Conservation (phyloP, 1,140 invertebrate genomes). For the Xylocopa sonorina region DNA sequence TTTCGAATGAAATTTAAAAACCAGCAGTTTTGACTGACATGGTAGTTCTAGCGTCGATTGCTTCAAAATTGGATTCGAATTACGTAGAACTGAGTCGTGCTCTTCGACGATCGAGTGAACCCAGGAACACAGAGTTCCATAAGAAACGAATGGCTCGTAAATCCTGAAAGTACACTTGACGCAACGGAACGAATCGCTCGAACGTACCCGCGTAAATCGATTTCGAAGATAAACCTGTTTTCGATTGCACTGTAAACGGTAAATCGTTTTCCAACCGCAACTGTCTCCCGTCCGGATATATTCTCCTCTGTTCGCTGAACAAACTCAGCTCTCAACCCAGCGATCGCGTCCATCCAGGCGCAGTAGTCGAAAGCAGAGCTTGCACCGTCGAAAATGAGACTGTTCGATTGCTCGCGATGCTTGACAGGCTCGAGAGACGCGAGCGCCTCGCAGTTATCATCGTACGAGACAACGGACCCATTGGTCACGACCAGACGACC, state of each 20-base stretch:
- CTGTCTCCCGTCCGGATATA: background rate
- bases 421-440: constrained; percentile 50
- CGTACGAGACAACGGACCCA: constrained; percentile 69
- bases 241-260: background rate
- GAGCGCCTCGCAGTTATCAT: constrained; percentile 19
- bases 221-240: background rate
- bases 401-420: constrained; percentile 76
- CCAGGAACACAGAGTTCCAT: no score
- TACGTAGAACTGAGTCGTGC: no score
- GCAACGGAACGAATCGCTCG: background rate
- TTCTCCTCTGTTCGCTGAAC: background rate
- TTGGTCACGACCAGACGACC: constrained; percentile 75
- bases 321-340: no score
- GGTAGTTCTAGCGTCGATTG: no score
- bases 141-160: no score
- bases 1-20: no score
- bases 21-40: no score
- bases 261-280: background rate
- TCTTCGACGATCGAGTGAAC: no score
- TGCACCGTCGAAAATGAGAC: constrained; percentile 74
- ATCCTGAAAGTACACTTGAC: background rate
- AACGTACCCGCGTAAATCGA: background rate
- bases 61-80: no score
- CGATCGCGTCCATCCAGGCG: background rate
- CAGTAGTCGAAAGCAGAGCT: background rate